Evolutionary conservation across 2,113 vertebrate genomes (phyloP).

Genomic region (Tricholaema leucomelas): DNA sequence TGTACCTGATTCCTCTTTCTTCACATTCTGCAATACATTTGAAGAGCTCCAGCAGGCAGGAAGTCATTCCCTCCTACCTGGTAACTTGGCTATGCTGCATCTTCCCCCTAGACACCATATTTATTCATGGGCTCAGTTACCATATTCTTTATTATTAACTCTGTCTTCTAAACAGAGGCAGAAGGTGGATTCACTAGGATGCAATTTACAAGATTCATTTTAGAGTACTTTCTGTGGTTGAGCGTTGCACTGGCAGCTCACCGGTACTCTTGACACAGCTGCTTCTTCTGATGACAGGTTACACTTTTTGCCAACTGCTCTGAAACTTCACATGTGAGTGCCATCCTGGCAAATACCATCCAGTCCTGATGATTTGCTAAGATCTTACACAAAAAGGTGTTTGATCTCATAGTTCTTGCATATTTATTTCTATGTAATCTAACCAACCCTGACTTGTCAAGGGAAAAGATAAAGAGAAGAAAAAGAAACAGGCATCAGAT

Average conservation of each 20-base stretch:
- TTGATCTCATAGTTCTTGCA: neutral
- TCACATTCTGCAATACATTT: fast-evolving
- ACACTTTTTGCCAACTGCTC: neutral
- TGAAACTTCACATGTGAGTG: too few relatives aligned
- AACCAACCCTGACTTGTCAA: neutral
- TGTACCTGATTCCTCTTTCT: neutral
- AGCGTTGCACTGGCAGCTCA: neutral
- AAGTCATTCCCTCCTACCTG: neutral
- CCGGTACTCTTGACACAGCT: neutral
- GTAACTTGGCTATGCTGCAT: neutral
- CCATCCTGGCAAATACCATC: neutral
- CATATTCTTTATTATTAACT: neutral
- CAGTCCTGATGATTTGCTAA: neutral
- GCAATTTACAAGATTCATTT: neutral
- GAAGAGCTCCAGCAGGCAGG: neutral
- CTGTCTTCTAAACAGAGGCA: neutral
- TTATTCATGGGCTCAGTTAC: neutral
- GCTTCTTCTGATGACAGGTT: neutral
- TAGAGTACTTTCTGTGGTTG: neutral
- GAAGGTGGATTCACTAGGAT: neutral
- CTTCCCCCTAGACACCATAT: neutral
- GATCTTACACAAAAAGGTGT: neutral
- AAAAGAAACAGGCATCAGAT: neutral
- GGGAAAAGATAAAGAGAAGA: neutral
- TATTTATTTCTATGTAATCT: neutral